Base-by-base conservation (phyloP, 2,797 vertebrate genomes). In the Cheirogaleus major region DNA sequence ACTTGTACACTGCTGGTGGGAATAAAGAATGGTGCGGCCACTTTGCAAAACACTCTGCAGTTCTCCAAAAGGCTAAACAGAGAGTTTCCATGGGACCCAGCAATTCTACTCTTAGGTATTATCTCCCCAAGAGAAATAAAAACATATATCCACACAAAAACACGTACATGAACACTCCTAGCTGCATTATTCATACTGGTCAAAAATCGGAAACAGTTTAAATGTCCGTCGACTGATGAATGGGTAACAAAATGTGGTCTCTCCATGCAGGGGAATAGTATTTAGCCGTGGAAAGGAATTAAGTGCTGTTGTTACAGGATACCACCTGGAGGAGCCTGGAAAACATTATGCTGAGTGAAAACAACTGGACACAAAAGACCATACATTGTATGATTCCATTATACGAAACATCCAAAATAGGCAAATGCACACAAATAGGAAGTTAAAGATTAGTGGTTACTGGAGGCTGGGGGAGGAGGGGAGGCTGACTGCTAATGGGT, bases 281-380 rank as follows among this genome's bases (percentile, higher is more conserved):
- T 35, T 59, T 20, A 27, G 6, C 35, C 32, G 11, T 41, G 13
- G 48, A 57, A 32, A 69, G 27, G 5, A 59, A 75, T 1, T 5
- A 27, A 41, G 2, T 1, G 3, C 22, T 18, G 9, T 22, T 4
- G 9, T 27, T 3, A 30, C 5, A 0, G 0, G 13, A 45, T 5
- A 41, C 63, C 3, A 0, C 3, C 18, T 11, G 35, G 35, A 17
- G 5, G 13, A 38, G 22, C 17, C 38, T 32, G 43, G 57, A 69
- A 57, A 23, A 82, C 45, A 43, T 17, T 8, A 11, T 11, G 55
- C 2, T 14, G 30, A 27, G 41, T 23, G 32, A 81, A 38, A 65
- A 63, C n/a, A 20, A 11, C 2, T 23, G 4, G 13, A 45, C 94
- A 72, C 57, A 20, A 11, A 78, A 22, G 76, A 10, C 69, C 27